phyloP scores from a whole-genome alignment of 1,140 invertebrate genomes.

The Hyposmocoma kahamanoa region DNA sequence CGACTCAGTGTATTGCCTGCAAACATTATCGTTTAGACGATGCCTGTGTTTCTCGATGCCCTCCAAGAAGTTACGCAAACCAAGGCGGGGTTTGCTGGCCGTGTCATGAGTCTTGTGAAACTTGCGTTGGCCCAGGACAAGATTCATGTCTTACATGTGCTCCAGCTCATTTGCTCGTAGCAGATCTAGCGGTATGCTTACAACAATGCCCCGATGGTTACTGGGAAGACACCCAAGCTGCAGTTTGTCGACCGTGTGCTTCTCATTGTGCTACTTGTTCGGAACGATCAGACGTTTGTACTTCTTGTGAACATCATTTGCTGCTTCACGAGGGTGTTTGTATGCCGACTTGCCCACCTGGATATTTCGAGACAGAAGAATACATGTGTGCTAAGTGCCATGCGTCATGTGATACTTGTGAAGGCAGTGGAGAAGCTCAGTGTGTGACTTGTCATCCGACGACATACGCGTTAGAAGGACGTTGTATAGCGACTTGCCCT shows the following conservation, averaged over 20 bases:
- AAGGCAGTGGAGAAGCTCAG: conserved; percentile 82
- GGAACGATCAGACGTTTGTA: conserved; percentile 85
- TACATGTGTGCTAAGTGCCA: conserved; percentile 87
- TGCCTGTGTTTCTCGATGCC: conserved; percentile 86
- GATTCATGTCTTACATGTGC: conserved; percentile 88
- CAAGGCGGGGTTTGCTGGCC: conserved; percentile 85
- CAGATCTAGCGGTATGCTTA: conserved; percentile 86
- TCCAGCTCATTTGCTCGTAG: conserved; percentile 84
- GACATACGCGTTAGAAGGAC: conserved; percentile 78
- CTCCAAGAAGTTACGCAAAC: conserved; percentile 85
- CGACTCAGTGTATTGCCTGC: conserved; percentile 86
- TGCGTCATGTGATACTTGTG: conserved; percentile 86
- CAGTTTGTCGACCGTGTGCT: conserved; percentile 84
- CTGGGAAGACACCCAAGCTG: conserved; percentile 84
- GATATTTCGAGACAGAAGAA: conserved; percentile 88
- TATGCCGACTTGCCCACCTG: conserved; percentile 84
- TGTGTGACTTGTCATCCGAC: conserved; percentile 86
- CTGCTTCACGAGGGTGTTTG: conserved; percentile 87
- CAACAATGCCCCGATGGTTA: conserved; percentile 91
- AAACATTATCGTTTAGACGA: conserved; percentile 86
- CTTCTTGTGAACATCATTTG: conserved; percentile 87
- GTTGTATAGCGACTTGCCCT: conserved; percentile 80
- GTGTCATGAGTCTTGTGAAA: conserved; percentile 89
- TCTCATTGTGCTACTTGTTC: conserved; percentile 86
- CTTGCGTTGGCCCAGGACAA: conserved; percentile 87